Evolutionary conservation across 2,888 invertebrate genomes (phyloP).

Genomic region (Heliconius aoede): DNA sequence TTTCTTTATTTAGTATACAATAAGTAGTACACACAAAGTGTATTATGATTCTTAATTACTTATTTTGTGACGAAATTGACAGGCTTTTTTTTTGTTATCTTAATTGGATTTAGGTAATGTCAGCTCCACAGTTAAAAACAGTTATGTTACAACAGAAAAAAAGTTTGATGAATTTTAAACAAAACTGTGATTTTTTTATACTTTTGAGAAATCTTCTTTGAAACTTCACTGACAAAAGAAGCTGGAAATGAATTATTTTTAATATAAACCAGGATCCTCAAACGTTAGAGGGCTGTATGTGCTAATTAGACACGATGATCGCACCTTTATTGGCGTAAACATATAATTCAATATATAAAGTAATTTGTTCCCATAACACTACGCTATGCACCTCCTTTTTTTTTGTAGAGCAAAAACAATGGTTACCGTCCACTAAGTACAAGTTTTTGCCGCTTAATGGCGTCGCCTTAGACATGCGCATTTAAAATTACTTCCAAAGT

Average conservation of each 20-base stretch:
- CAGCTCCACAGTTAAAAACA: no score
- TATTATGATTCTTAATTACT: no score
- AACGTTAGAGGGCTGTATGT: neutral
- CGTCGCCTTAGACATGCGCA: conserved; percentile 49
- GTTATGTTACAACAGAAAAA: no score
- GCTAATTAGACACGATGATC: neutral
- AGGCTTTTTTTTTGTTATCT: no score
- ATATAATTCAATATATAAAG: conserved; percentile 20
- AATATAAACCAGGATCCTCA: neutral
- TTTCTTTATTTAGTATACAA: no score
- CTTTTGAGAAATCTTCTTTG: neutral
- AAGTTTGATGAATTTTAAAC: no score
- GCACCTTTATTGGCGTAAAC: neutral
- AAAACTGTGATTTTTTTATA: no score
- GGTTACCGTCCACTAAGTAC: conserved; percentile 38
- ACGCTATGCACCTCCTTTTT: neutral
- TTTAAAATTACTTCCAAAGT: conserved; percentile 51
- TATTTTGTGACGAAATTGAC: no score
- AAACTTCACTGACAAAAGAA: neutral
- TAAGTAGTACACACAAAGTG: no score
- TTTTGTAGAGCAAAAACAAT: conserved; percentile 30
- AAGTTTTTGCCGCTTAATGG: conserved; percentile 48
- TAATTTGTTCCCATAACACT: conserved; percentile 11
- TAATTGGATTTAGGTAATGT: no score
- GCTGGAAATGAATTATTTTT: neutral